phyloP scores from a whole-genome alignment of 2,113 vertebrate genomes.

The Anguilla rostrata region DNA sequence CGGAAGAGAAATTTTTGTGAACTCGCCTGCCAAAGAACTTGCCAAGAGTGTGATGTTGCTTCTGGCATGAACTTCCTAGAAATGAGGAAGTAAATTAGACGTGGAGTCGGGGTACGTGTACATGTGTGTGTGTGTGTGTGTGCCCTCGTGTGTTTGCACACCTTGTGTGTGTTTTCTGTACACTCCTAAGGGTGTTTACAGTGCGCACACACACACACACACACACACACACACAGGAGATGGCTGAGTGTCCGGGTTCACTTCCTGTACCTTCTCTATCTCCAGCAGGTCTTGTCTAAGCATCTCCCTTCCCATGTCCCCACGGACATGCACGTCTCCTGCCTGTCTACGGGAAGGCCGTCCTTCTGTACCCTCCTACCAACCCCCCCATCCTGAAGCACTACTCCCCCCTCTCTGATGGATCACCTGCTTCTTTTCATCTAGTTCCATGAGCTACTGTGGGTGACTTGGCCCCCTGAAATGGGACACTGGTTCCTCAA shows the following conservation, averaged over 20 bases:
- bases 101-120: neutral
- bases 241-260: neutral
- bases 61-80: neutral
- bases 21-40: neutral
- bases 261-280: neutral
- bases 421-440: conserved; percentile 8
- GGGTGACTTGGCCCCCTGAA: neutral
- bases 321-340: neutral
- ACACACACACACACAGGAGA: neutral
- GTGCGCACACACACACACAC: neutral
- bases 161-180: neutral
- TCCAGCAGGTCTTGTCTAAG: neutral
- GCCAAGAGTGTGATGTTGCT: neutral
- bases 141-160: neutral
- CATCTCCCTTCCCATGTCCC: neutral
- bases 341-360: conserved; percentile 8
- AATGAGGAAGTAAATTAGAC: neutral
- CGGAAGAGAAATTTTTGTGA: neutral
- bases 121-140: neutral
- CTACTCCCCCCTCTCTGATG: neutral
- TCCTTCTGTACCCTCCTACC: neutral
- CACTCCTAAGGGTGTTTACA: conserved; percentile 9
- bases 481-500: neutral
- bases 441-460: neutral
- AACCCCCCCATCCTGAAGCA: neutral